phyloP scores from a whole-genome alignment of 2,888 invertebrate genomes.

The Lapara coniferarum region DNA sequence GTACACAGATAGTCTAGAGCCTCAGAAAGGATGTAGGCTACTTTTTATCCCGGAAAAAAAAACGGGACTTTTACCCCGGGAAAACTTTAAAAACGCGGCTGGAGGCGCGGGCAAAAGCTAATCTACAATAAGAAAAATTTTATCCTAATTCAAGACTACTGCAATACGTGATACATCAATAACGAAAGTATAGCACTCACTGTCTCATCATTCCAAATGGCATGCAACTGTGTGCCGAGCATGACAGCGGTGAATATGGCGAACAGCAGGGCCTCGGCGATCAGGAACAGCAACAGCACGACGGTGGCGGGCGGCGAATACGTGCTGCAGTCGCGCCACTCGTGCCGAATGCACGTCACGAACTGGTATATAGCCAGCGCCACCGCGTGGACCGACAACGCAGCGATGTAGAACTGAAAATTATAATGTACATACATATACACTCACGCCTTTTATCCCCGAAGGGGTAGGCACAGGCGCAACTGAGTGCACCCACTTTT shows the following conservation, averaged over 20 bases:
- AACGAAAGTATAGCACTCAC: slow-evolving; percentile 77
- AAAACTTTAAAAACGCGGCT: no score
- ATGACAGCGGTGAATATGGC: slow-evolving; percentile 99
- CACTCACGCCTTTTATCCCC: no score
- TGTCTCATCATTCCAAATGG: slow-evolving; percentile 99
- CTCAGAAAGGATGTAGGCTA: no score
- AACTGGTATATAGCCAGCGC: slow-evolving; percentile 97
- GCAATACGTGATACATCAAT: no score
- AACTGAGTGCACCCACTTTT: no score
- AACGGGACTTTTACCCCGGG: no score
- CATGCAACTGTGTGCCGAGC: slow-evolving; percentile 97
- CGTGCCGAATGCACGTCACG: slow-evolving; percentile 94
- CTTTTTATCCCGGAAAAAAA: no score
- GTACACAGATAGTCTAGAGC: no score
- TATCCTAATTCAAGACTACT: not conserved
- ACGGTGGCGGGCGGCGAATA: slow-evolving; percentile 98
- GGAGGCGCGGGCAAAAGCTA: no score
- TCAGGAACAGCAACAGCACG: slow-evolving; percentile 93
- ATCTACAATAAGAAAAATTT: no score
- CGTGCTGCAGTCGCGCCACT: slow-evolving; percentile 97
- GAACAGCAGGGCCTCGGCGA: slow-evolving; percentile 97
- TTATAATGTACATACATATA: no score
- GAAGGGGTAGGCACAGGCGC: no score
- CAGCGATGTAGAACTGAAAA: slow-evolving; percentile 97
- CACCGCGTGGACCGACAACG: slow-evolving; percentile 96